phyloP scores from a whole-genome alignment of 1,140 invertebrate genomes.

The Parapsyche elsis region DNA sequence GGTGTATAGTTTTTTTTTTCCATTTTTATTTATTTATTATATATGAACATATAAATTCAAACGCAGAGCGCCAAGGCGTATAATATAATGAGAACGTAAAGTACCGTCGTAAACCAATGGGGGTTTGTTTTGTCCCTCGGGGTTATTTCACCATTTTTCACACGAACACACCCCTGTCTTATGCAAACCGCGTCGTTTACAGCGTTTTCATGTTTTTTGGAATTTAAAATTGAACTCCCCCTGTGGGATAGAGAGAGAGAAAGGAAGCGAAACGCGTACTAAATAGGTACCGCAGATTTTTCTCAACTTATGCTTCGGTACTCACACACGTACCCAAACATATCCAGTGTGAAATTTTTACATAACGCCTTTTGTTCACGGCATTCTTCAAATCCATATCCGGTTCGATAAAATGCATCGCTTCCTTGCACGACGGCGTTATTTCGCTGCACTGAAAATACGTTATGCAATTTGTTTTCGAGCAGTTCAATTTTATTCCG shows the following conservation, averaged over 20 bases:
- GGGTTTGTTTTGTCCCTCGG: background rate
- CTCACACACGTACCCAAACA: no score
- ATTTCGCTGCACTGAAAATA: slow-evolving; percentile 39
- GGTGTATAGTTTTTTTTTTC: no score
- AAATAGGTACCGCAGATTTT: no score
- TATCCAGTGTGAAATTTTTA: no score
- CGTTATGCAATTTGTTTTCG: slow-evolving; percentile 51
- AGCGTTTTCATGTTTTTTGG: slow-evolving; percentile 16
- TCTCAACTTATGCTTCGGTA: no score
- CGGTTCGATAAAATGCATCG: slow-evolving; percentile 44
- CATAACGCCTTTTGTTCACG: background rate
- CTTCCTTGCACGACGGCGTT: slow-evolving; percentile 17
- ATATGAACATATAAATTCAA: background rate
- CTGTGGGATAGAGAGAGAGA: no score
- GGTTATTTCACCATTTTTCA: slow-evolving; percentile 23
- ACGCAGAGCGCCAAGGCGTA: no score
- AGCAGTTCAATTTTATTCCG: slow-evolving; percentile 48
- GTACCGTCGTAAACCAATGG: slow-evolving; percentile 10
- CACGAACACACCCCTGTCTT: slow-evolving; percentile 26
- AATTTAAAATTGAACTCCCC: slow-evolving; percentile 45
- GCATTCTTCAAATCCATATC: slow-evolving; percentile 33
- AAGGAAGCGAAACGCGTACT: no score
- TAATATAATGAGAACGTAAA: no score
- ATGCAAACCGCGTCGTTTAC: slow-evolving; percentile 18
- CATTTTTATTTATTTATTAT: background rate